Percentiles rank a stretch among this genome's conserved stretches.
Conservation (phyloP, 2,888 invertebrate genomes). For the Catocala fraxini region DNA sequence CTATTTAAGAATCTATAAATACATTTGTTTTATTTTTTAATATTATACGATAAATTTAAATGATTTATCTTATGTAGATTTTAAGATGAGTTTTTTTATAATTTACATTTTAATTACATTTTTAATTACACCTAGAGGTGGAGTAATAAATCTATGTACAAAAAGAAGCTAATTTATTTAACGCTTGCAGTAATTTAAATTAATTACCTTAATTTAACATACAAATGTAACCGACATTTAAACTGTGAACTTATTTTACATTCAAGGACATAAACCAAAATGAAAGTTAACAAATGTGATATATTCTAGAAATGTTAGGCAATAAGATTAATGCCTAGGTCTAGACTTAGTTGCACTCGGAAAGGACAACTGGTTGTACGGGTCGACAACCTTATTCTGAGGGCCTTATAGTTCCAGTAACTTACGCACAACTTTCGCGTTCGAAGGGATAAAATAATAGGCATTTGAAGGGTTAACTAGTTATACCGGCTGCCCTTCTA, state of each 20-base stretch:
- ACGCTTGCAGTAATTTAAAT: not conserved
- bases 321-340: slow-evolving; percentile 60
- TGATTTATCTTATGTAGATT: no score
- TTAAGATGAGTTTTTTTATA: no score
- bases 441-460: slow-evolving; percentile 1
- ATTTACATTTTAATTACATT: no score
- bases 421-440: slow-evolving; percentile 34
- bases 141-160: no score
- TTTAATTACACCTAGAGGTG: no score
- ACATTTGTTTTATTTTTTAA: no score
- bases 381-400: slow-evolving; percentile 62
- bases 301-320: slow-evolving; percentile 57
- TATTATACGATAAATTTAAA: no score
- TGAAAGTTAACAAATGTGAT: slow-evolving; percentile 49
- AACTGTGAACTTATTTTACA: slow-evolving; percentile 42
- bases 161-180: no score
- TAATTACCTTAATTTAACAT: not conserved
- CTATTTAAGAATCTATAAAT: no score
- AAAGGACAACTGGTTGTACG: slow-evolving; percentile 70
- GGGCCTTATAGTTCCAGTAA: slow-evolving; percentile 31
- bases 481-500: no score
- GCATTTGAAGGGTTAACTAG: not conserved
- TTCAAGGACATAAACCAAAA: slow-evolving; percentile 50
- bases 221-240: slow-evolving; percentile 21
- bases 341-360: slow-evolving; percentile 55